Evolutionary conservation across 2,888 invertebrate species (phyloP).

Genomic region (Xanthia togata): DNA sequence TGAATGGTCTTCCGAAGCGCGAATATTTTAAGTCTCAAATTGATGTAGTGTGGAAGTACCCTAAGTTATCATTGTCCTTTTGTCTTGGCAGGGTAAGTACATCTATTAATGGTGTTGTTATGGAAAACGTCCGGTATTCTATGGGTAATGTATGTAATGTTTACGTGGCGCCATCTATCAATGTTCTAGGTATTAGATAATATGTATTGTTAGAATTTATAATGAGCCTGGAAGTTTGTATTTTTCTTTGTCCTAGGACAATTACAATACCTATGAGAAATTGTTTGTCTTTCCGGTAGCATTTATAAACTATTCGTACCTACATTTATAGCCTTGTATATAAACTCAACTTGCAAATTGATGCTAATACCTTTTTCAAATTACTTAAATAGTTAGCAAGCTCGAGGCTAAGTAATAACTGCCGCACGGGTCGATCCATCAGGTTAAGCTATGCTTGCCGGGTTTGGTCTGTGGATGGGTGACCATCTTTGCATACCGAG

Average conservation of each 20-base stretch:
- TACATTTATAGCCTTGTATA: background rate
- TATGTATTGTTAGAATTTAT: conserved; percentile 27
- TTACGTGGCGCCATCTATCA: conserved; percentile 34
- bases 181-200: conserved; percentile 46
- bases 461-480: no score
- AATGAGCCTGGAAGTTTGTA: background rate
- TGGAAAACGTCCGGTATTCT: conserved; percentile 35
- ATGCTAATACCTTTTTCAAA: background rate
- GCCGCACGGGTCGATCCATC: no score
- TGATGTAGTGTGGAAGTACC: conserved; percentile 4
- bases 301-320: background rate
- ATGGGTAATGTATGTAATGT: conserved; percentile 42
- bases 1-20: background rate
- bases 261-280: background rate
- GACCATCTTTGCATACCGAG: no score
- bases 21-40: background rate
- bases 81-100: conserved; percentile 11
- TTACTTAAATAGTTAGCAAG: background rate
- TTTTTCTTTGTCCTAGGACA: conserved; percentile 28
- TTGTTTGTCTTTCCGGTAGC: conserved; percentile 17
- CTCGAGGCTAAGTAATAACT: no score
- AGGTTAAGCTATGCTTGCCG: no score
- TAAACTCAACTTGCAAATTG: conserved; percentile 1
- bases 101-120: conserved; percentile 34
- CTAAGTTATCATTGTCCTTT: conserved; percentile 34